Conservation (phyloP, 2,888 invertebrate genomes). For the Ennomos quercinarius region DNA sequence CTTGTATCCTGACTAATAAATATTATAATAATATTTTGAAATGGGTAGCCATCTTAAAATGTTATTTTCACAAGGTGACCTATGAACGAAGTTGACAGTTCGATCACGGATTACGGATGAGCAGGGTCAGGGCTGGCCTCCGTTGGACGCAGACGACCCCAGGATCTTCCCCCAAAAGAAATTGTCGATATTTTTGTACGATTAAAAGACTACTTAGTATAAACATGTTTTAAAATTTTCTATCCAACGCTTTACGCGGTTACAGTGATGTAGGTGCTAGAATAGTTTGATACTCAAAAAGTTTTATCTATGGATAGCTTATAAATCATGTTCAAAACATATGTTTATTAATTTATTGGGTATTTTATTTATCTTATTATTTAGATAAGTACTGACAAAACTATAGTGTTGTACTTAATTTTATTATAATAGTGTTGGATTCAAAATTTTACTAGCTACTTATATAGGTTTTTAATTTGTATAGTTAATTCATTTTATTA, state of each 20-base stretch:
- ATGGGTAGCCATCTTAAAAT: too few species aligned
- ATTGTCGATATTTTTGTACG: constrained; percentile 39
- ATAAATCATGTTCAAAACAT: constrained; percentile 19
- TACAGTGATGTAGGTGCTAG: constrained; percentile 25
- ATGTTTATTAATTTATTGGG: constrained; percentile 2
- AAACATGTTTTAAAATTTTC: constrained; percentile 34
- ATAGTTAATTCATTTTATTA: neutral
- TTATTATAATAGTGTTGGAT: constrained; percentile 15
- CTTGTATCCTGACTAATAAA: too few species aligned
- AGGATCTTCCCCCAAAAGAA: constrained; percentile 27
- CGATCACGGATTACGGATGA: neutral
- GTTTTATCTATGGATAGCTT: neutral
- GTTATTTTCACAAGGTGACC: neutral
- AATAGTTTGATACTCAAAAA: constrained; percentile 2
- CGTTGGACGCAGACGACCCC: constrained; percentile 27
- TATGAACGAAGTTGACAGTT: neutral
- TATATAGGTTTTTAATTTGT: constrained; percentile 16
- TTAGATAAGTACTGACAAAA: constrained; percentile 5
- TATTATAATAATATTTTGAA: too few species aligned
- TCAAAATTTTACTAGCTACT: constrained; percentile 30
- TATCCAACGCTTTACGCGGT: constrained; percentile 28
- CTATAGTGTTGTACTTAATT: constrained; percentile 14
- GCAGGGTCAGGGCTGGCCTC: neutral
- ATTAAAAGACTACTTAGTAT: constrained; percentile 33
- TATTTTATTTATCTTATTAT: constrained; percentile 9